Evolutionary conservation across 2,113 vertebrate genomes (phyloP).

Genomic region (Paedocypris sp.): DNA sequence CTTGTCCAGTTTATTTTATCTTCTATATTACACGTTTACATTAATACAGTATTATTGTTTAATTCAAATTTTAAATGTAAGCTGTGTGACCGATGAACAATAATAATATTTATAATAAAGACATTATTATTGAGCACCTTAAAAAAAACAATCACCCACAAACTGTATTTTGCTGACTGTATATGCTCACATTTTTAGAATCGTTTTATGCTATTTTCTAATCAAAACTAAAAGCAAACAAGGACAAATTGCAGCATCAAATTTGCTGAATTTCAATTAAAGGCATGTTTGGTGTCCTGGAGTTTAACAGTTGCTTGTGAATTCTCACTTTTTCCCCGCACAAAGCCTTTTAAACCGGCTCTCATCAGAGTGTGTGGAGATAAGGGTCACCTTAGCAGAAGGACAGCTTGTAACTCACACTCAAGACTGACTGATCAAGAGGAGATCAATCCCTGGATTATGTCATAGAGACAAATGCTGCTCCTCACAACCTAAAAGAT

Average conservation of each 20-base stretch:
- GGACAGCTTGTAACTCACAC: conserved; percentile 1
- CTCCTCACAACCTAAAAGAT: background rate
- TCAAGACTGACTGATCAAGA: background rate
- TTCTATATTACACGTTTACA: no score
- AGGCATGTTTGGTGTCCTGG: background rate
- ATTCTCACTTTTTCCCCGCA: conserved; percentile 6
- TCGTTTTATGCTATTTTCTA: no score
- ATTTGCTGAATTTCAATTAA: background rate
- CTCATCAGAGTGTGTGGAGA: conserved; percentile 6
- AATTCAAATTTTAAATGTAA: no score
- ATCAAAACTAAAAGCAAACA: no score
- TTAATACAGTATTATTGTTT: no score
- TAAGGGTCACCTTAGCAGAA: conserved; percentile 1
- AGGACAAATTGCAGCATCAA: conserved; percentile 13
- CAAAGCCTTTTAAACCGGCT: conserved; percentile 15
- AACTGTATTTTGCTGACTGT: no score
- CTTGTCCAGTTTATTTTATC: no score
- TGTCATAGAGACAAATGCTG: conserved; percentile 14
- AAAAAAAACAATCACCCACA: no score
- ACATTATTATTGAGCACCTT: no score
- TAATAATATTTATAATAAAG: no score
- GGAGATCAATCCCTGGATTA: conserved; percentile 13
- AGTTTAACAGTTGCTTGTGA: conserved; percentile 13
- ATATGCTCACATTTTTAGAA: no score
- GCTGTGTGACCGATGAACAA: no score